phyloP scores from a whole-genome alignment of 2,113 vertebrate species.

The Tinamus guttatus region DNA sequence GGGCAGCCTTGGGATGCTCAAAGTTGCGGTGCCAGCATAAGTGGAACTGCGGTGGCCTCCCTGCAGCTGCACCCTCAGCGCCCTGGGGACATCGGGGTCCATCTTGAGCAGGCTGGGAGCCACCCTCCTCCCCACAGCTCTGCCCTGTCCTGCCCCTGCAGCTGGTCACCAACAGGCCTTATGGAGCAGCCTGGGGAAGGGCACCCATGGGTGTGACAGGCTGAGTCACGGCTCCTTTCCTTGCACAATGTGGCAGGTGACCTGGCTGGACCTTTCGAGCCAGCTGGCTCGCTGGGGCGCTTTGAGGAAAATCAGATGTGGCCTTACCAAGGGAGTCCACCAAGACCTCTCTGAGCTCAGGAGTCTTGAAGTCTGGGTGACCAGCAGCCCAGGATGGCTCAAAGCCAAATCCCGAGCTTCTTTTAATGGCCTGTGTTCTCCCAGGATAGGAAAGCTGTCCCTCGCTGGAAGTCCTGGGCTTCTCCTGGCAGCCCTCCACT shows the following conservation, averaged over 20 bases:
- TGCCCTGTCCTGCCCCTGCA: neutral
- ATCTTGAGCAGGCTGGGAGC: no score
- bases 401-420: neutral
- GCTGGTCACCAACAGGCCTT: no score
- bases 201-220: neutral
- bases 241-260: accelerated
- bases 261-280: neutral
- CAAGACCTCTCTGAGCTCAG: neutral
- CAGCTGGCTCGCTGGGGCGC: accelerated
- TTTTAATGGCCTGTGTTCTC: neutral
- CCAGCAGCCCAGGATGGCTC: neutral
- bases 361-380: neutral
- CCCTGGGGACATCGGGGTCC: neutral
- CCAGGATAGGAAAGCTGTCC: neutral
- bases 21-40: neutral
- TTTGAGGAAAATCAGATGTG: neutral
- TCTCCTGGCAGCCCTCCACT: neutral
- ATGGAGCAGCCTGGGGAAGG: accelerated
- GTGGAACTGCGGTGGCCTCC: neutral
- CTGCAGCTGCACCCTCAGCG: no score
- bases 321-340: neutral
- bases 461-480: neutral
- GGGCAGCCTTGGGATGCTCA: no score
- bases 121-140: neutral
- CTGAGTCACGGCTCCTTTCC: neutral